Evolutionary conservation across 1,140 invertebrate species (phyloP).

Genomic region (Drosophila nikananu): DNA sequence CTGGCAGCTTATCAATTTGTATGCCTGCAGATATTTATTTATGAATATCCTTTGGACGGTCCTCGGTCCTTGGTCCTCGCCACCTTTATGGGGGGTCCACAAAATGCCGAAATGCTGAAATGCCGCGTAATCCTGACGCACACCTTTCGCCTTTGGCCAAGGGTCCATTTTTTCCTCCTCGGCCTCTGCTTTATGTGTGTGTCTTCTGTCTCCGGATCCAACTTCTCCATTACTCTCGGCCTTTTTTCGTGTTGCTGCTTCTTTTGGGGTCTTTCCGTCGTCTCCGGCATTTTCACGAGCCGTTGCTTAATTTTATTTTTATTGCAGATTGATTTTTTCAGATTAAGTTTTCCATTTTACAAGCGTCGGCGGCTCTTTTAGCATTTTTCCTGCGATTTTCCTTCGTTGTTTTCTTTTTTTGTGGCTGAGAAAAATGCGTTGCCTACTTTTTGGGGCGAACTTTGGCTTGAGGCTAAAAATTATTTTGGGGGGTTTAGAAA

Average conservation of each 20-base stretch:
- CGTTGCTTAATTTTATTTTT: slow-evolving; percentile 81
- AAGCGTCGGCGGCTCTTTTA: slow-evolving; percentile 19
- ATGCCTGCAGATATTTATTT: slow-evolving; percentile 83
- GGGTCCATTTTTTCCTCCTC: slow-evolving; percentile 45
- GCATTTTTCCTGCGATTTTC: slow-evolving; percentile 1
- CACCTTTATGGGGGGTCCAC: slow-evolving; percentile 51
- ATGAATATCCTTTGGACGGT: slow-evolving; percentile 75
- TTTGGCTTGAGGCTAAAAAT: not conserved
- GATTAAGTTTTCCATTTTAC: slow-evolving; percentile 74
- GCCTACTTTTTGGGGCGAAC: slow-evolving; percentile 32
- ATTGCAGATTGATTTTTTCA: slow-evolving; percentile 83
- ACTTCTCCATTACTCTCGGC: slow-evolving; percentile 1
- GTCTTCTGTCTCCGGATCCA: slow-evolving; percentile 1
- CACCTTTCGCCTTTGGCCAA: slow-evolving; percentile 61
- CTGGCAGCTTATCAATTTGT: slow-evolving; percentile 81
- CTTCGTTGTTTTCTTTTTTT: not conserved
- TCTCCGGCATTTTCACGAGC: slow-evolving; percentile 54
- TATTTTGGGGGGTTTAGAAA: too few species aligned
- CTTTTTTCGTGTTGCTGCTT: slow-evolving; percentile 4
- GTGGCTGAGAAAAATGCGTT: slow-evolving; percentile 35
- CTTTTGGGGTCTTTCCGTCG: slow-evolving; percentile 13
- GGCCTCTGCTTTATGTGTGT: slow-evolving; percentile 41
- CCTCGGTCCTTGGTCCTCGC: slow-evolving; percentile 33
- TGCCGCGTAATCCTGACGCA: slow-evolving; percentile 79
- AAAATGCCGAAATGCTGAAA: slow-evolving; percentile 47